Conservation (phyloP, 2,888 invertebrate species). For the Gibbula magus region DNA sequence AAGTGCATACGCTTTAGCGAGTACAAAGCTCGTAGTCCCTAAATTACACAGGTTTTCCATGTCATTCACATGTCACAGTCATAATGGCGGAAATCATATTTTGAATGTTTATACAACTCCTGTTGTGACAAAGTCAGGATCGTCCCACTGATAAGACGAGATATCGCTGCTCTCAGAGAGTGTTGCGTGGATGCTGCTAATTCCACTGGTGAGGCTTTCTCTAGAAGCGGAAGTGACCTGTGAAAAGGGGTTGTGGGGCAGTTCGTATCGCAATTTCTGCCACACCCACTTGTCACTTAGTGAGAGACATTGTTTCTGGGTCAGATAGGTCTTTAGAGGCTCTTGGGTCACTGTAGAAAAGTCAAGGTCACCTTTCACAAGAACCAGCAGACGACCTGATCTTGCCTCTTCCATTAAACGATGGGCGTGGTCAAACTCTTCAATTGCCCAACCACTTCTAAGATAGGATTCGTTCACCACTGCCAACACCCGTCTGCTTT, state of each 20-base stretch:
- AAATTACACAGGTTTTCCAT: too few species aligned
- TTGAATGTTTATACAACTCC: not conserved
- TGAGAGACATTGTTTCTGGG: not conserved
- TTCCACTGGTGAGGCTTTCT: conserved; percentile 5
- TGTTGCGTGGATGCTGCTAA: conserved; percentile 1
- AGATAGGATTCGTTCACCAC: not conserved
- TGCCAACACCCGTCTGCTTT: conserved; percentile 2
- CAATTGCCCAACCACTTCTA: conserved; percentile 1
- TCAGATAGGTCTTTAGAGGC: not conserved
- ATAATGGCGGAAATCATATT: too few species aligned
- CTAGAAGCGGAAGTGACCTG: not conserved
- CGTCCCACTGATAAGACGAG: not conserved
- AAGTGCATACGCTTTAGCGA: too few species aligned
- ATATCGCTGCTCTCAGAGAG: conserved; percentile 1
- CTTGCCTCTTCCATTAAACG: conserved; percentile 11
- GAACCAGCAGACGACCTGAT: conserved; percentile 13
- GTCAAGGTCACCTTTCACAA: conserved; percentile 9
- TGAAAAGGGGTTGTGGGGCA: not conserved
- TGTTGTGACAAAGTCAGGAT: not conserved
- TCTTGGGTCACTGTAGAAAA: not conserved
- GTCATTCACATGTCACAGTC: too few species aligned
- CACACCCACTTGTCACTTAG: not conserved
- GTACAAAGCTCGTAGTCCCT: too few species aligned
- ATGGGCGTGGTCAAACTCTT: conserved; percentile 8
- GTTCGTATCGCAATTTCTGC: not conserved